These are phyloP conservation scores for Poecile montanus DNA, from an alignment of 2,797 vertebrate genomes.

Conservation along the genomic window DNA sequence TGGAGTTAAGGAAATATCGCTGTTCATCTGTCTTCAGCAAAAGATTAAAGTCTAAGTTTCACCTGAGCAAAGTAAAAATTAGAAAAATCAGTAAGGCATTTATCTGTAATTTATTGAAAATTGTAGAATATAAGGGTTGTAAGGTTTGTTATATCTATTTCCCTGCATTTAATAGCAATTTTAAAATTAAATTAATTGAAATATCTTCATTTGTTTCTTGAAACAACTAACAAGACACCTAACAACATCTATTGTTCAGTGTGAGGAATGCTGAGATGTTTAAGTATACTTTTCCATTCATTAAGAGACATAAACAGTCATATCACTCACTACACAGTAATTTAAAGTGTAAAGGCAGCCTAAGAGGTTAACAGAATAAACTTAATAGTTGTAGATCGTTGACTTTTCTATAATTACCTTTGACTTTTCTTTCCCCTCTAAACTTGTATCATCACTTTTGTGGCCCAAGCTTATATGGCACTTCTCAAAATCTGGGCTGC, in stretches of 20 bases:
- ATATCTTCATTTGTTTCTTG: background rate
- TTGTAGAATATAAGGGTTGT: fast-evolving
- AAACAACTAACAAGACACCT: background rate
- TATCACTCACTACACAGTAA: background rate
- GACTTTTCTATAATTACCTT: background rate
- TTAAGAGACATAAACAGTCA: background rate
- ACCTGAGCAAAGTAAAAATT: background rate
- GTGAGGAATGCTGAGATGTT: background rate
- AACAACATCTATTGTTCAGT: background rate
- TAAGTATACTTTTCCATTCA: background rate
- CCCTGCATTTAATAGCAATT: background rate
- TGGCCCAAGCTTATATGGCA: background rate
- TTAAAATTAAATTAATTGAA: background rate
- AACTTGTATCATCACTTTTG: background rate
- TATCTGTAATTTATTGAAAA: background rate
- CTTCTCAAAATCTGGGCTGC: background rate
- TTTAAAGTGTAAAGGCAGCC: background rate
- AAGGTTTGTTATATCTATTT: background rate
- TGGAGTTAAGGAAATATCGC: background rate
- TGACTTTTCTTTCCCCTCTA: background rate
- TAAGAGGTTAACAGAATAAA: background rate
- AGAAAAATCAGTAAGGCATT: background rate
- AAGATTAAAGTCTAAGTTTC: background rate
- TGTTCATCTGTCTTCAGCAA: background rate
- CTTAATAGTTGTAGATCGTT: background rate